These are phyloP conservation scores for Pao palembangensis DNA, from an alignment of 2,113 vertebrate genomes.

Conservation along the genomic window DNA sequence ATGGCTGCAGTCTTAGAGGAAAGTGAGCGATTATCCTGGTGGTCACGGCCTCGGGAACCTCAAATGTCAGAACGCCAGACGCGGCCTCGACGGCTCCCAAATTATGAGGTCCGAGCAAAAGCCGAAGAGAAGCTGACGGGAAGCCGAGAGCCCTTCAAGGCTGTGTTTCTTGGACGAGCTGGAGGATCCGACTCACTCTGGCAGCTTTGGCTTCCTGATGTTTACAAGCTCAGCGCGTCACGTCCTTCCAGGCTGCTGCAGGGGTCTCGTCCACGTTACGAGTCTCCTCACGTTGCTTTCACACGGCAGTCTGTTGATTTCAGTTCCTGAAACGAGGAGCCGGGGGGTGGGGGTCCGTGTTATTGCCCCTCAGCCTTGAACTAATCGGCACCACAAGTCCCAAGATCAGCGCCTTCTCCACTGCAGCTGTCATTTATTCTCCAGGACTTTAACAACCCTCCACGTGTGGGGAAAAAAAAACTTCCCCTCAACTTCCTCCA, in stretches of 20 bases:
- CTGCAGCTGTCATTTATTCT: too few relatives aligned
- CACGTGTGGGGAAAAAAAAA: too few relatives aligned
- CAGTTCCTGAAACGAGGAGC: too few relatives aligned
- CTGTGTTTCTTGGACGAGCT: constrained; percentile 24
- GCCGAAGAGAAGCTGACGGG: constrained; percentile 23
- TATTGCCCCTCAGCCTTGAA: too few relatives aligned
- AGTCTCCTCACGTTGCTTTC: too few relatives aligned
- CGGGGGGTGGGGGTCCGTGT: too few relatives aligned
- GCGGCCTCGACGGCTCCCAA: constrained; percentile 29
- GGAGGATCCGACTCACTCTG: constrained; percentile 22
- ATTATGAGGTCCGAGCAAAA: constrained; percentile 45
- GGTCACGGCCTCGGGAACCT: constrained; percentile 34
- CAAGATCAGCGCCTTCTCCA: too few relatives aligned
- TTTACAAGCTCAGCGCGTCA: background rate
- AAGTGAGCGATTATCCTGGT: constrained; percentile 38
- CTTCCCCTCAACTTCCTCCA: too few relatives aligned
- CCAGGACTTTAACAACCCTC: too few relatives aligned
- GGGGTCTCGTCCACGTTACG: background rate
- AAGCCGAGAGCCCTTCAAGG: constrained; percentile 40
- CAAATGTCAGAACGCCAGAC: constrained; percentile 39
- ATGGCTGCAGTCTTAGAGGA: constrained; percentile 38
- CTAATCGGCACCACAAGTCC: too few relatives aligned
- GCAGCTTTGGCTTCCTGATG: constrained; percentile 40
- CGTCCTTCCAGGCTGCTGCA: background rate
- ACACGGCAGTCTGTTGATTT: too few relatives aligned